These are phyloP conservation scores for Drosophila baimaii DNA, from an alignment of 1,140 invertebrate genomes.

Conservation along the genomic window DNA sequence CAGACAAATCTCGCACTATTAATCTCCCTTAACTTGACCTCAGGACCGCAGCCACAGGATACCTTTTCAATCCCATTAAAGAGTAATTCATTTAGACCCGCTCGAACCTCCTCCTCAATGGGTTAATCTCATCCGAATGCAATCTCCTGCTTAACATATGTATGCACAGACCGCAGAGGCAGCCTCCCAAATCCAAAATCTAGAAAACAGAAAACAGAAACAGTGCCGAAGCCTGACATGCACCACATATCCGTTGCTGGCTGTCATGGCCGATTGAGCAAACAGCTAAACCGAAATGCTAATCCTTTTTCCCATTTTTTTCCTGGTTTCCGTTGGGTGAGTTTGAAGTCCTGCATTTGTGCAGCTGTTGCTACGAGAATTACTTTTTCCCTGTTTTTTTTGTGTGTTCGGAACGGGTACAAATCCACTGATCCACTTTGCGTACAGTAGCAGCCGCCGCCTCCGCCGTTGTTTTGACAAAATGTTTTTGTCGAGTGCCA, in stretches of 20 bases:
- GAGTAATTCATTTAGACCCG: conserved; percentile 30
- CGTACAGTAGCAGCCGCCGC: conserved; percentile 76
- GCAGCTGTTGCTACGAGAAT: conserved; percentile 62
- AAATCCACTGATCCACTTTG: conserved; percentile 81
- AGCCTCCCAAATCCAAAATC: conserved; percentile 5
- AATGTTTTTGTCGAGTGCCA: conserved; percentile 81
- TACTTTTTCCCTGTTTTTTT: conserved; percentile 32
- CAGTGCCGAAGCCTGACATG: conserved; percentile 47
- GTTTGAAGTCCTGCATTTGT: conserved; percentile 41
- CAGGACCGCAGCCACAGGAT: conserved; percentile 38
- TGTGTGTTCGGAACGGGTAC: conserved; percentile 32
- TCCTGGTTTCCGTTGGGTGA: conserved; percentile 9
- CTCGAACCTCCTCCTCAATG: conserved; percentile 47
- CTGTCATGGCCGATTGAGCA: conserved; percentile 64
- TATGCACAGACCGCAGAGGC: conserved; percentile 26
- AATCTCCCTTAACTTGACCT: conserved; percentile 41
- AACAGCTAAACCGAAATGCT: conserved; percentile 69
- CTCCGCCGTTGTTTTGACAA: conserved; percentile 78
- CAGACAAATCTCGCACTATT: conserved; percentile 12
- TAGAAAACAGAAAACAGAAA: conserved; percentile 12
- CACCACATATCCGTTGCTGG: conserved; percentile 43
- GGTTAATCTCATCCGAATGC: conserved; percentile 49
- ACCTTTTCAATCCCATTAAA: conserved; percentile 48
- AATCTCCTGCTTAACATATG: conserved; percentile 58
- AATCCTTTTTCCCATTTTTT: conserved; percentile 65